A percentile compares a stretch with the other conserved stretches of the same genome.
phyloP scores from a whole-genome alignment of 2,888 invertebrate genomes.

The Mactromeris polynyma region DNA sequence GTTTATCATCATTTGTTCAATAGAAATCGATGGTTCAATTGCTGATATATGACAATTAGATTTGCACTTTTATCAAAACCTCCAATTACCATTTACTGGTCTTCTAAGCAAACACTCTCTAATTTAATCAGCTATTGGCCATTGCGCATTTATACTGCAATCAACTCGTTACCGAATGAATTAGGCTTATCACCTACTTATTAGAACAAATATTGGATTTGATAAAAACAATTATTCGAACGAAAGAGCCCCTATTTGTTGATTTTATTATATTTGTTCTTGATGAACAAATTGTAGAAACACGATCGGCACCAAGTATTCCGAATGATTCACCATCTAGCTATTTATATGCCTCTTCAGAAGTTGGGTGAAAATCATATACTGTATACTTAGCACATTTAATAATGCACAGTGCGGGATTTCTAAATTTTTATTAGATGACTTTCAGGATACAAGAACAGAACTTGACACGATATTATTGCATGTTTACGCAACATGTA shows the following conservation, averaged over 20 bases:
- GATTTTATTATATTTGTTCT: conserved; percentile 50
- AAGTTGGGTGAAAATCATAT: not conserved
- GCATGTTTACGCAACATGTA: no score
- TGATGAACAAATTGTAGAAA: not conserved
- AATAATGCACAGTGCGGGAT: no score
- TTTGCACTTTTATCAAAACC: conserved; percentile 53
- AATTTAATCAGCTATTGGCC: conserved; percentile 59
- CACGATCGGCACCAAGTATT: not conserved
- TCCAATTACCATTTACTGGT: conserved; percentile 26
- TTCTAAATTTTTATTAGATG: no score
- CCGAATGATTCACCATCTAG: not conserved
- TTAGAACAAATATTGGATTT: conserved; percentile 56
- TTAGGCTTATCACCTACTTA: conserved; percentile 67
- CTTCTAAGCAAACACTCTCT: conserved; percentile 42
- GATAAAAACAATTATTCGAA: conserved; percentile 70
- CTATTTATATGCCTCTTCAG: not conserved
- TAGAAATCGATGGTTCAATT: conserved; percentile 44
- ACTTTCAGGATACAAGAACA: no score
- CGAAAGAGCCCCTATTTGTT: conserved; percentile 15
- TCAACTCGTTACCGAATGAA: conserved; percentile 41
- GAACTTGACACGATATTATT: no score
- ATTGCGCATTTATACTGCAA: conserved; percentile 49
- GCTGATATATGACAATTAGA: conserved; percentile 58
- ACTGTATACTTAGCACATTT: no score
- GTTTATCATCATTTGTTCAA: conserved; percentile 40